Evolutionary conservation across 2,113 vertebrate species (phyloP).

Genomic region (Clinocottus analis): DNA sequence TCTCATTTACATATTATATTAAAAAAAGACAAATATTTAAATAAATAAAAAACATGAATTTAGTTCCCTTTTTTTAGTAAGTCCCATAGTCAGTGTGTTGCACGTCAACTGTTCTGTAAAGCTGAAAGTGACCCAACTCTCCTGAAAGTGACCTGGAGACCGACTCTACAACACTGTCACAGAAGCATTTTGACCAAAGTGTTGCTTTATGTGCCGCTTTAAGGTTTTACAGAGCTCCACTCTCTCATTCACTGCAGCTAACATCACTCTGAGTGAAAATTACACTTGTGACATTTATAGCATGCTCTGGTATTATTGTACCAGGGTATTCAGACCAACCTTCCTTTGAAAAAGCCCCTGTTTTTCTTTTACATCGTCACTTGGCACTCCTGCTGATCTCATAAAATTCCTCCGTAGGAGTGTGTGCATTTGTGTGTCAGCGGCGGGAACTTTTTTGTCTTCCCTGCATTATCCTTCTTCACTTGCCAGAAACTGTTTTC

Average conservation of each 20-base stretch:
- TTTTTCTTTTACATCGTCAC: conserved; percentile 64
- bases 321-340: conserved; percentile 54
- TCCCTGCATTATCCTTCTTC: conserved; percentile 74
- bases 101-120: not conserved
- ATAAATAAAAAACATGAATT: not conserved
- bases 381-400: conserved; percentile 62
- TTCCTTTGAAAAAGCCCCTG: conserved; percentile 46
- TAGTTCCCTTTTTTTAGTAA: not conserved
- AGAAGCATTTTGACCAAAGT: conserved; percentile 16
- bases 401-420: conserved; percentile 60
- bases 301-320: conserved; percentile 60
- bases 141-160: conserved; percentile 11
- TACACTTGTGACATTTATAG: conserved; percentile 67
- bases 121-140: not conserved
- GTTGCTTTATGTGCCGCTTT: conserved; percentile 48
- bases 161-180: not conserved
- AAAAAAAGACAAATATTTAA: not conserved
- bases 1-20: not conserved
- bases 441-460: conserved; percentile 74
- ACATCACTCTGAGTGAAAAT: conserved; percentile 54
- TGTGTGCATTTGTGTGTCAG: conserved; percentile 45
- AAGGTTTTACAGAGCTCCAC: conserved; percentile 39
- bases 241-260: conserved; percentile 35
- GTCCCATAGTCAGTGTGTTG: not conserved
- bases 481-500: conserved; percentile 58